Conservation (phyloP, 1,140 invertebrate genomes). For the Bicyclus anynana region DNA sequence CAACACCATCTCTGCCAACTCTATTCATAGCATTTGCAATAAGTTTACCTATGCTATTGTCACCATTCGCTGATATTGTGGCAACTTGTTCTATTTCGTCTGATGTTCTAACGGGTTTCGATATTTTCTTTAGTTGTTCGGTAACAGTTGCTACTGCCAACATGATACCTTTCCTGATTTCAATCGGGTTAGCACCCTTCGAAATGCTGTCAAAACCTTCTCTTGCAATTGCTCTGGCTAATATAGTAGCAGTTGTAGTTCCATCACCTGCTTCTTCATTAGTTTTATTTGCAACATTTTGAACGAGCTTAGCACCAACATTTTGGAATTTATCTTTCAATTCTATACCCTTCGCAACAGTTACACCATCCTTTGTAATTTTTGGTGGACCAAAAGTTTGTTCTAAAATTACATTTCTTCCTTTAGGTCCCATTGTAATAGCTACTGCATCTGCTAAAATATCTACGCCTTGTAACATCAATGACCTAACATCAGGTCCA, state of each 20-base stretch:
- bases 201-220: slow-evolving; percentile 99
- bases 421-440: slow-evolving; percentile 99
- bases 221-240: slow-evolving; percentile 98
- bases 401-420: slow-evolving; percentile 99
- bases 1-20: slow-evolving; percentile 98
- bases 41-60: slow-evolving; percentile 92
- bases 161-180: slow-evolving; percentile 98
- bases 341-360: slow-evolving; percentile 99
- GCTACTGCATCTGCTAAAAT: slow-evolving; percentile 98
- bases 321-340: slow-evolving; percentile 99
- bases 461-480: slow-evolving; percentile 99
- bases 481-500: slow-evolving; percentile 95
- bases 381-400: slow-evolving; percentile 99
- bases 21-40: slow-evolving; percentile 99
- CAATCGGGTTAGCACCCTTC: slow-evolving; percentile 98
- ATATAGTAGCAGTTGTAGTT: slow-evolving; percentile 98
- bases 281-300: slow-evolving; percentile 99
- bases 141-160: slow-evolving; percentile 95
- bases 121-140: slow-evolving; percentile 92
- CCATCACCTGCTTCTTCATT: slow-evolving; percentile 99
- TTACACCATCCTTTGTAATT: slow-evolving; percentile 99
- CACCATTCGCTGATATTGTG: slow-evolving; percentile 99
- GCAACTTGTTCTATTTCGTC: slow-evolving; percentile 99
- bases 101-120: slow-evolving; percentile 97
- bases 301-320: slow-evolving; percentile 99